Conservation (phyloP, 2,113 vertebrate species). For the Apodemus speciosus region DNA sequence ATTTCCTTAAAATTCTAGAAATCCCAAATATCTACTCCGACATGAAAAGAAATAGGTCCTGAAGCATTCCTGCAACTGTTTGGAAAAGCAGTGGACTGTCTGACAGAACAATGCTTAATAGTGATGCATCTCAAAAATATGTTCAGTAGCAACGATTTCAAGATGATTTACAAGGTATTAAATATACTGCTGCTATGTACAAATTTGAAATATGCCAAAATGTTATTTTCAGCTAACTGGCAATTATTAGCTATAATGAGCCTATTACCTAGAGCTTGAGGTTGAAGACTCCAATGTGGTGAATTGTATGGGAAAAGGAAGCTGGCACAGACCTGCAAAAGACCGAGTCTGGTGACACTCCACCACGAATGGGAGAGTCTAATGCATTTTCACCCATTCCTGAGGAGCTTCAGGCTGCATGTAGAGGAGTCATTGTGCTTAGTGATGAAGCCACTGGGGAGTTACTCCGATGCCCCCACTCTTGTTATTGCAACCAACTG, state of each 20-base stretch:
- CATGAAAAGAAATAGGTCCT: not conserved
- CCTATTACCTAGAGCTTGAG: not conserved
- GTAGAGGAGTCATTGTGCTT: not conserved
- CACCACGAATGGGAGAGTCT: not conserved
- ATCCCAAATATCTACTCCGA: not conserved
- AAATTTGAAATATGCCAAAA: not conserved
- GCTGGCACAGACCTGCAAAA: not conserved
- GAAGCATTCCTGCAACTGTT: not conserved
- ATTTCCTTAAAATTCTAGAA: constrained; percentile 3
- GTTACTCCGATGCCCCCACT: not conserved
- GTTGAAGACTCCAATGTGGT: not conserved
- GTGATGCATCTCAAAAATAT: not conserved
- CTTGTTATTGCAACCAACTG: not conserved
- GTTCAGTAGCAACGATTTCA: not conserved
- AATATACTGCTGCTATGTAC: not conserved
- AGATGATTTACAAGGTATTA: not conserved
- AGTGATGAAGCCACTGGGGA: not conserved
- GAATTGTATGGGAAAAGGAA: not conserved
- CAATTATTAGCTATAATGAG: not conserved
- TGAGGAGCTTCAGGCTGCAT: not conserved
- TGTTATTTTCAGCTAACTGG: constrained; percentile 4
- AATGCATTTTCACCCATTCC: not conserved
- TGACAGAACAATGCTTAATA: not conserved
- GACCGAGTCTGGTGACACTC: too few species aligned
- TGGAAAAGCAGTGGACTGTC: not conserved